These are phyloP conservation scores for Rosalia funebris DNA, from an alignment of 2,888 invertebrate genomes.

Conservation along the genomic window DNA sequence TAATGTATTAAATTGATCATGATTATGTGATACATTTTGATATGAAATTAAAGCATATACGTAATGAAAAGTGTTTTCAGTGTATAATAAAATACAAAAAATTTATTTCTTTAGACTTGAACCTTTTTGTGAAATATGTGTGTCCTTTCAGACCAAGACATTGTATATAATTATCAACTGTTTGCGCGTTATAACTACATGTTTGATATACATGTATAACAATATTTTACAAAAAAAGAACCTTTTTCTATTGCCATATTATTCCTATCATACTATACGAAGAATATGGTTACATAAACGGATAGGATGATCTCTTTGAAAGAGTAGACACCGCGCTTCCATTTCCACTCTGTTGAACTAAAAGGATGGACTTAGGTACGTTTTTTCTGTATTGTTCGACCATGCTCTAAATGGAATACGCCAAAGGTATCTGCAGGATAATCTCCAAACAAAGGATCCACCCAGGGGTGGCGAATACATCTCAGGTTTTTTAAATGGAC, in stretches of 20 bases:
- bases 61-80: no score
- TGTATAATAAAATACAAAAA: no score
- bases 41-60: no score
- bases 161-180: no score
- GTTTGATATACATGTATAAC: background rate
- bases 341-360: slow-evolving; percentile 60
- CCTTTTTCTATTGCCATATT: background rate
- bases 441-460: slow-evolving; percentile 42
- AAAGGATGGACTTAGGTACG: slow-evolving; percentile 55
- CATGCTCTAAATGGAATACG: slow-evolving; percentile 36
- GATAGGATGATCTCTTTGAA: slow-evolving; percentile 34
- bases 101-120: no score
- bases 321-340: slow-evolving; percentile 51
- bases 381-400: slow-evolving; percentile 38
- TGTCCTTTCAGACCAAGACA: no score
- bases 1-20: no score
- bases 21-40: no score
- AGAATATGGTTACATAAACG: slow-evolving; percentile 40
- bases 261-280: background rate
- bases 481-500: slow-evolving; percentile 30
- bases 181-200: no score
- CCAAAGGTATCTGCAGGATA: slow-evolving; percentile 42
- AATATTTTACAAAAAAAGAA: background rate
- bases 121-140: no score
- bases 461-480: slow-evolving; percentile 35